These are phyloP conservation scores for Ceyx margarethae DNA, from an alignment of 2,113 vertebrate species.

Conservation along the genomic window DNA sequence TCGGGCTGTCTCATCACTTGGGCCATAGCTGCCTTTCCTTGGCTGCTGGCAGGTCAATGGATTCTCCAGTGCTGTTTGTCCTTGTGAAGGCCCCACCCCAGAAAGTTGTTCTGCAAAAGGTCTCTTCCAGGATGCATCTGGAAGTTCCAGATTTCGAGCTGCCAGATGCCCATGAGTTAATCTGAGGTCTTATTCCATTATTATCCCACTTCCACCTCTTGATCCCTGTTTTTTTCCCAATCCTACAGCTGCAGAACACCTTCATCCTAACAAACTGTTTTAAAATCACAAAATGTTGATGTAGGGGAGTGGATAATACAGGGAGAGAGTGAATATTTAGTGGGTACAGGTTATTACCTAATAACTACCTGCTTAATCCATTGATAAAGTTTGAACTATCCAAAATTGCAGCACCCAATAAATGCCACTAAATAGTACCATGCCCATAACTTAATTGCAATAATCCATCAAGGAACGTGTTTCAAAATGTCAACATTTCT, in stretches of 20 bases:
- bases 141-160: not conserved
- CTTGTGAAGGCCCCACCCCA: not conserved
- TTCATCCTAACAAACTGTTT: not conserved
- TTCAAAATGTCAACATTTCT: slow-evolving; percentile 14
- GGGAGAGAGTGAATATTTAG: not conserved
- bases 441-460: not conserved
- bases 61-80: not conserved
- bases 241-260: not conserved
- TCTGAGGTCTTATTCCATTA: not conserved
- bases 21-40: not conserved
- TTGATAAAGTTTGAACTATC: not conserved
- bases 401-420: not conserved
- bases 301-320: not conserved
- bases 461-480: not conserved
- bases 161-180: not conserved
- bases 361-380: not conserved
- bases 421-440: not conserved
- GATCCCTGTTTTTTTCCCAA: not conserved
- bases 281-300: not conserved
- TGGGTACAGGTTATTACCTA: not conserved
- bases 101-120: not conserved
- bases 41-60: not conserved
- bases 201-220: not conserved
- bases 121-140: not conserved
- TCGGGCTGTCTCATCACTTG: not conserved